A percentile compares a stretch with the other conserved stretches of the same genome.
These are phyloP conservation scores for Peucedramus taeniatus DNA, from an alignment of 2,113 vertebrate genomes.

Conservation along the genomic window DNA sequence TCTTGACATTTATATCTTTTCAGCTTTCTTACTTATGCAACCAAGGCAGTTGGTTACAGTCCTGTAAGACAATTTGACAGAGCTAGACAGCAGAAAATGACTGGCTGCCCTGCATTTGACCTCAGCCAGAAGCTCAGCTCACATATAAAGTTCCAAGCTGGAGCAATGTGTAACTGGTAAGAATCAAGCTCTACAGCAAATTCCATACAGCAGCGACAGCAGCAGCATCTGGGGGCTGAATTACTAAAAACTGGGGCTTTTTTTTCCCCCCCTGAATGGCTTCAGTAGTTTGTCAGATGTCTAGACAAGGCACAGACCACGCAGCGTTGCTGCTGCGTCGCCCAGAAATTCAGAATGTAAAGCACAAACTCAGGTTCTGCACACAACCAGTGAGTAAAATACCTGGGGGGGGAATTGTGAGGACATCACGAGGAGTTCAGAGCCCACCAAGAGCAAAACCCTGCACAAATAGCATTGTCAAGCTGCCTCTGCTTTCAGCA, in stretches of 20 bases:
- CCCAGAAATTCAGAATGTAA: not conserved
- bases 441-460: not conserved
- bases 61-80: slow-evolving; percentile 62
- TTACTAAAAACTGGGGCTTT: not conserved
- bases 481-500: not conserved
- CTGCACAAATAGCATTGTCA: not conserved
- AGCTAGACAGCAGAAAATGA: slow-evolving; percentile 65
- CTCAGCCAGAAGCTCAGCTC: slow-evolving; percentile 49
- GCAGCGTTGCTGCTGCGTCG: not conserved
- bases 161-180: slow-evolving; percentile 55
- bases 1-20: slow-evolving; percentile 72
- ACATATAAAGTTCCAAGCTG: slow-evolving; percentile 52
- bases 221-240: slow-evolving; percentile 35
- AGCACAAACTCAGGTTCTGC: not conserved
- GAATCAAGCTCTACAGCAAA: slow-evolving; percentile 50
- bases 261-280: accelerated
- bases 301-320: slow-evolving; percentile 15
- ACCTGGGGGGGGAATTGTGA: not conserved
- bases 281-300: slow-evolving; percentile 39
- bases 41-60: slow-evolving; percentile 54
- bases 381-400: slow-evolving; percentile 4
- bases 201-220: slow-evolving; percentile 39
- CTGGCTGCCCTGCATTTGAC: slow-evolving; percentile 62
- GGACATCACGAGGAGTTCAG: not conserved
- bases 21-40: slow-evolving; percentile 70